Percentiles rank a stretch among this genome's conserved stretches.
Evolutionary conservation across 2,113 vertebrate species (phyloP).

Genomic region (Manacus vitellinus): DNA sequence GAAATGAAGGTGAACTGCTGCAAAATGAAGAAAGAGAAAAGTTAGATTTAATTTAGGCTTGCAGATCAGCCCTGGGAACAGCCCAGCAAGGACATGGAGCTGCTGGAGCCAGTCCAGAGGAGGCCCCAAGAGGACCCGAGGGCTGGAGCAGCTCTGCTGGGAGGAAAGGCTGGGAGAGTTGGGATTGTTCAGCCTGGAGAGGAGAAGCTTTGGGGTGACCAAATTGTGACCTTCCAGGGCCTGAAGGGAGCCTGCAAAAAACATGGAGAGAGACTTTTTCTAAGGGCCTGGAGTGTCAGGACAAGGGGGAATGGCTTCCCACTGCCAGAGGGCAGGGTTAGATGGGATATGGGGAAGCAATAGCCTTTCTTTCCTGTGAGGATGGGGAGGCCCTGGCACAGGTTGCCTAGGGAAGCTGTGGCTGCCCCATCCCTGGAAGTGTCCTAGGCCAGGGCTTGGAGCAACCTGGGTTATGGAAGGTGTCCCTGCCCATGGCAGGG

Average conservation of each 20-base stretch:
- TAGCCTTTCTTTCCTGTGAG: not conserved
- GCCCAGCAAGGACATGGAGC: not conserved
- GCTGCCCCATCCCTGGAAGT: not conserved
- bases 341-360: not conserved
- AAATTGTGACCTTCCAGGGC: accelerated
- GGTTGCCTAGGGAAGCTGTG: not conserved
- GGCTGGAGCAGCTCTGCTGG: not conserved
- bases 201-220: not conserved
- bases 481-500: not conserved
- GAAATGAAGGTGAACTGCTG: not conserved
- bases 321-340: not conserved
- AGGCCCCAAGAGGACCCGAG: not conserved
- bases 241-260: accelerated
- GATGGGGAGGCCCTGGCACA: not conserved
- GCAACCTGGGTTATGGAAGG: not conserved
- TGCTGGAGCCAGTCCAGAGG: not conserved
- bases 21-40: not conserved
- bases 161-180: not conserved
- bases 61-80: not conserved
- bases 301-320: not conserved
- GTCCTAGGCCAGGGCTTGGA: not conserved
- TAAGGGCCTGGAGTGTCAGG: accelerated
- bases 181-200: not conserved
- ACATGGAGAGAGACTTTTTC: accelerated
- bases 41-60: not conserved